A percentile compares a stretch with the other conserved stretches of the same genome.
phyloP scores from a whole-genome alignment of 2,113 vertebrate genomes.

The Tricholaema leucomelas region DNA sequence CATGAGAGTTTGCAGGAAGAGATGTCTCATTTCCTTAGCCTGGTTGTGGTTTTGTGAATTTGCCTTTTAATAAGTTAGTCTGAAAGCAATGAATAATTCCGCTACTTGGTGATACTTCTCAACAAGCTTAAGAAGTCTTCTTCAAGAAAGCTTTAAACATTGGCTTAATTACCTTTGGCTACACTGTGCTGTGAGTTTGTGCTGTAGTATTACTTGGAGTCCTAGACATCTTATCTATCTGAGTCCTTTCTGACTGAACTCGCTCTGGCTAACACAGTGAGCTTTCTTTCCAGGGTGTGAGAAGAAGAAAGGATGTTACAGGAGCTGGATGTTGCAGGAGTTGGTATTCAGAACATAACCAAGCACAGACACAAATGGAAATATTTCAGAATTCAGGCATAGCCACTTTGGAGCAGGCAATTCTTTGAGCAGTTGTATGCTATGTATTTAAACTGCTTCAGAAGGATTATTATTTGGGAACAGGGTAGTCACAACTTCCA shows the following conservation, averaged over 20 bases:
- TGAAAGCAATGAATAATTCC: neutral
- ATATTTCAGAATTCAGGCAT: neutral
- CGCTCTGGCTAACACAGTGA: neutral
- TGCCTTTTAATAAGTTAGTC: neutral
- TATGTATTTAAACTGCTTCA: neutral
- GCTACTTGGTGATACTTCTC: neutral
- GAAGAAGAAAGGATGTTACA: neutral
- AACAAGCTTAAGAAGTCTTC: neutral
- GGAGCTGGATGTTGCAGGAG: neutral
- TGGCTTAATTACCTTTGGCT: neutral
- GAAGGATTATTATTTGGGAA: neutral
- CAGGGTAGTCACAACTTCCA: neutral
- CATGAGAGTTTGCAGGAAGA: neutral
- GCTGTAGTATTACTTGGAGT: neutral
- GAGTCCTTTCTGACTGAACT: neutral
- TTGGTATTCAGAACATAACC: neutral
- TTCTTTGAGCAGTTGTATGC: neutral
- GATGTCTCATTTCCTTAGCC: neutral
- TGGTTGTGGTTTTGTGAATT: neutral
- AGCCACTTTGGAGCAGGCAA: neutral
- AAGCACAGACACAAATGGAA: neutral
- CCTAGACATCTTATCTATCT: neutral
- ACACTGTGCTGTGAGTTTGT: neutral
- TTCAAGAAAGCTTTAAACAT: neutral
- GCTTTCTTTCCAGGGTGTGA: neutral